Evolutionary conservation across 2,888 invertebrate genomes (phyloP), one percentile per base, ranked within the genome.

Genomic region (Aporophyla nigra): DNA sequence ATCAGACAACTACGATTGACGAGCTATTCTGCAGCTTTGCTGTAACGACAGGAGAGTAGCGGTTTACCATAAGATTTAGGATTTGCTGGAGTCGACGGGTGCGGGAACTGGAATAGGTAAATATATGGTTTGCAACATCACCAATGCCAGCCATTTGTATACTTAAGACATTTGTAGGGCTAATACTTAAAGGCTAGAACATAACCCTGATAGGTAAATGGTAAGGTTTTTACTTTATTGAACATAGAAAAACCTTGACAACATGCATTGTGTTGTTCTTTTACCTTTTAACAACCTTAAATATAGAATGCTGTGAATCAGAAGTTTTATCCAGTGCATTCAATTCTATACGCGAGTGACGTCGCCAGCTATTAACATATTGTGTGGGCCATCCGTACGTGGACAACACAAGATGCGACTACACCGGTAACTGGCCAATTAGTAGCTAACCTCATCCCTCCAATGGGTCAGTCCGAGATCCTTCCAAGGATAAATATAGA

Each of bases 401-500:
- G 69, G 70, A 84, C 80, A 73, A 77, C 79, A 74, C 86, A 80
- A 85, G 80, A 85, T 83, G 86, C 80, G 83, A 84, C 88, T 88
- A 88, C 88, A 88, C 89, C 93, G 93, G 92, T 92, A 94, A 94
- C 92, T 90, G 88, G 88, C 86, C 93, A 94, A 95, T 95, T 94
- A 95, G 87, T 94, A 95, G 87, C 83, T 81, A 89, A 86, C 86
- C 93, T 93, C 92, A 94, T 94, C 94, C 94, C 93, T 93, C 92
- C 91, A 91, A 90, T 91, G 89, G 91, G 87, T 88, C 91, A 78
- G 85, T 85, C 90, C 88, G 92, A 92, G 93, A 94, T 95, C 94
- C 94, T 94, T 93, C 91, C 88, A 93, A 94, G 93, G 92, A 93
- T 94, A 94, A 94, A 95, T 94, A 94, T 95, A 95, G 94, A 91